phyloP scores from a whole-genome alignment of 2,888 invertebrate genomes.

The Thera obeliscata region DNA sequence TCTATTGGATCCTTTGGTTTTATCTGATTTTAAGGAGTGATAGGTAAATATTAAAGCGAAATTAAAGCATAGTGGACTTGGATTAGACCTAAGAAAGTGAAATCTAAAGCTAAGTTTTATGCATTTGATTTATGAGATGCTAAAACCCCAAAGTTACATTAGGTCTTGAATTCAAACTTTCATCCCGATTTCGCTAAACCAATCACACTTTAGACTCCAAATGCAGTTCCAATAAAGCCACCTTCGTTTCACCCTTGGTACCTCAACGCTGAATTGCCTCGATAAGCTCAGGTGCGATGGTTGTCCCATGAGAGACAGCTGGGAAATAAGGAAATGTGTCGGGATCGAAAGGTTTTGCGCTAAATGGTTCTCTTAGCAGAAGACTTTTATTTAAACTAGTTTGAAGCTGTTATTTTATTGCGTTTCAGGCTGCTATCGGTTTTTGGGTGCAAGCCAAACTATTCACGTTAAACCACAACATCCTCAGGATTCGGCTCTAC shows the following conservation, averaged over 20 bases:
- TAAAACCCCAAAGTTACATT: too few relatives aligned
- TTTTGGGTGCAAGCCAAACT: slow-evolving; percentile 10
- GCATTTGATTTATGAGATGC: too few relatives aligned
- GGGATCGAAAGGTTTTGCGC: slow-evolving; percentile 29
- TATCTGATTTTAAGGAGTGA: too few relatives aligned
- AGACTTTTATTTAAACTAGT: background rate
- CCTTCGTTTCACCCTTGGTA: slow-evolving; percentile 18
- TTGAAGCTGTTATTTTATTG: background rate
- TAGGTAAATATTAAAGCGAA: too few relatives aligned
- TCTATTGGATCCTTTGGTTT: too few relatives aligned
- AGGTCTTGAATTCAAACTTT: background rate
- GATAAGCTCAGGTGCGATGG: slow-evolving; percentile 36
- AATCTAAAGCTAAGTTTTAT: too few relatives aligned
- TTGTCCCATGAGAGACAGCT: slow-evolving; percentile 34
- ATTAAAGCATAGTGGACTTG: too few relatives aligned
- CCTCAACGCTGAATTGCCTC: slow-evolving; percentile 30
- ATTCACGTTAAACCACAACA: slow-evolving; percentile 22
- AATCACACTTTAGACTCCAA: slow-evolving; percentile 34
- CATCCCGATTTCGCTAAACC: slow-evolving; percentile 25
- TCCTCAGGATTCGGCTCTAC: slow-evolving; percentile 2
- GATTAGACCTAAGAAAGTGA: too few relatives aligned
- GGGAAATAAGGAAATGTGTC: slow-evolving; percentile 30
- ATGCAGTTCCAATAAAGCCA: slow-evolving; percentile 37
- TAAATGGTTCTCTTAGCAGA: slow-evolving; percentile 28
- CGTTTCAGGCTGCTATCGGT: background rate